A percentile compares a stretch with the other conserved stretches of the same genome.
Conservation (phyloP, 2,797 vertebrate species). For the Miichthys miiuy region DNA sequence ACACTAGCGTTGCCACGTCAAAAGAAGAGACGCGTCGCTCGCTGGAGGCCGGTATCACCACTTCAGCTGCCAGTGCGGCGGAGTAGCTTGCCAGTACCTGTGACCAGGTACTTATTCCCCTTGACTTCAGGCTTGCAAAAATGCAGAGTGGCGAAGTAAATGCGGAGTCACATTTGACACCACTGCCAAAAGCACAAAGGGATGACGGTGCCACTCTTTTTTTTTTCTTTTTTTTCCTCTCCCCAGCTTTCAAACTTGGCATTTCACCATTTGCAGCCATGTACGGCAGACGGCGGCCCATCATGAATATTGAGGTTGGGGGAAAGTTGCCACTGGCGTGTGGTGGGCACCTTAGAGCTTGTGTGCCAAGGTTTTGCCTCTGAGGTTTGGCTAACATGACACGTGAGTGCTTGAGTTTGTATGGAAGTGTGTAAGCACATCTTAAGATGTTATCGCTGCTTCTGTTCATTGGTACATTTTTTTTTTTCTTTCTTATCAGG, state of each 20-base stretch:
- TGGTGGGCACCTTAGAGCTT: conserved; percentile 45
- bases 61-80: conserved; percentile 42
- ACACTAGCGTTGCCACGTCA: conserved; percentile 46
- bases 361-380: conserved; percentile 29
- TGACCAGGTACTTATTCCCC: conserved; percentile 56
- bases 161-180: conserved; percentile 53
- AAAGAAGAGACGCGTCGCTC: conserved; percentile 30
- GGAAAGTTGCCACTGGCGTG: conserved; percentile 20
- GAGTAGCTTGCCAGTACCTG: conserved; percentile 46
- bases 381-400: conserved; percentile 52
- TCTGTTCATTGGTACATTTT: conserved; percentile 1
- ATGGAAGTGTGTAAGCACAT: conserved; percentile 27
- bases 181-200: conserved; percentile 34
- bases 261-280: conserved; percentile 33
- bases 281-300: conserved; percentile 35
- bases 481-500: conserved; percentile 45
- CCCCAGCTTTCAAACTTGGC: conserved; percentile 42
- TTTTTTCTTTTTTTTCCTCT: conserved; percentile 16
- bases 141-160: conserved; percentile 37
- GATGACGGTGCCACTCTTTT: conserved; percentile 29
- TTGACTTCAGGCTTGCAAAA: conserved; percentile 45
- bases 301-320: conserved; percentile 59
- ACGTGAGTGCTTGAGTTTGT: background rate
- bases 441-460: conserved; percentile 41
- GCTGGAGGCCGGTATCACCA: conserved; percentile 34